Percentiles rank a stretch among this genome's conserved stretches.
These are phyloP conservation scores for Melieria picta DNA, from an alignment of 2,888 invertebrate genomes.

Conservation along the genomic window DNA sequence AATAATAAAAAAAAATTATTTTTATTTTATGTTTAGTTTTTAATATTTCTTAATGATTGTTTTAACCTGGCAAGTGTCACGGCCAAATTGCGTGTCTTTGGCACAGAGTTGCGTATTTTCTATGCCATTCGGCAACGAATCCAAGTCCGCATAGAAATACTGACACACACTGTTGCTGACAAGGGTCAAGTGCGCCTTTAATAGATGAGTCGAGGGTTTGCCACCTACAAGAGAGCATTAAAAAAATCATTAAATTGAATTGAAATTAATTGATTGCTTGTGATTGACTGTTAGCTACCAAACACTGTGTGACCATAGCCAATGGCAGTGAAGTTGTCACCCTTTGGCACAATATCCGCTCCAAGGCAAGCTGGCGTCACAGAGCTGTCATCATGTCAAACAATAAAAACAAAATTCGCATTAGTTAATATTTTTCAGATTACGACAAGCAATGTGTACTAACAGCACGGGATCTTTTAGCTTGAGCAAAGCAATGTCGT, in stretches of 20 bases:
- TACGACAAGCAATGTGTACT: not conserved
- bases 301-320: slow-evolving; percentile 71
- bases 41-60: not conserved
- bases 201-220: slow-evolving; percentile 33
- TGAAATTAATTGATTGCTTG: not conserved
- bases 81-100: slow-evolving; percentile 48
- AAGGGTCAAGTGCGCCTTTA: slow-evolving; percentile 40
- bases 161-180: slow-evolving; percentile 37
- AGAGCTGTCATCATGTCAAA: slow-evolving; percentile 1
- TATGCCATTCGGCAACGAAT: slow-evolving; percentile 45
- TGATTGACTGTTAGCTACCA: slow-evolving; percentile 42
- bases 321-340: slow-evolving; percentile 67
- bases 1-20: not conserved
- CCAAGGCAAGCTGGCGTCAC: slow-evolving; percentile 67
- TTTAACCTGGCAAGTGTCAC: slow-evolving; percentile 52
- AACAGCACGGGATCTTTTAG: slow-evolving; percentile 16
- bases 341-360: slow-evolving; percentile 51
- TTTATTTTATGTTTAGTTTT: not conserved
- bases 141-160: slow-evolving; percentile 11
- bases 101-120: slow-evolving; percentile 56
- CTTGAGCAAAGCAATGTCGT: slow-evolving; percentile 42
- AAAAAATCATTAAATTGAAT: slow-evolving; percentile 8
- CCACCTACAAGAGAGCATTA: slow-evolving; percentile 34
- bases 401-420: not conserved
- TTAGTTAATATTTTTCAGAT: not conserved